phyloP scores from a whole-genome alignment of 2,113 vertebrate genomes.

The Esox niger region DNA sequence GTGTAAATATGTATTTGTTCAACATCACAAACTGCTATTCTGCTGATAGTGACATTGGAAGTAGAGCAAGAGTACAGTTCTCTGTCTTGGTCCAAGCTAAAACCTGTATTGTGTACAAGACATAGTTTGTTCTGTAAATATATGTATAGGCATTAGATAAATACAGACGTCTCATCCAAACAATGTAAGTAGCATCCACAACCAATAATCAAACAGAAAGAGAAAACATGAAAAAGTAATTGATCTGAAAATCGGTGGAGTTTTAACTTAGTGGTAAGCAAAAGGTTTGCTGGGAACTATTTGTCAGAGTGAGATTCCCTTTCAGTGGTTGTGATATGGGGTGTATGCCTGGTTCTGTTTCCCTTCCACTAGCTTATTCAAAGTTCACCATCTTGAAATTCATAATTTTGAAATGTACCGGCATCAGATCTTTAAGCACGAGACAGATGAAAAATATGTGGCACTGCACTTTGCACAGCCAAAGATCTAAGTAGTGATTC shows the following conservation, averaged over 20 bases:
- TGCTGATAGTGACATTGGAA: constrained; percentile 62
- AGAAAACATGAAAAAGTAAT: too few relatives aligned
- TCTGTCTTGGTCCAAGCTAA: constrained; percentile 55
- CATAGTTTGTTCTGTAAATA: constrained; percentile 70
- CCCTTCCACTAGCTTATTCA: too few relatives aligned
- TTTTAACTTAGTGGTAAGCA: not conserved
- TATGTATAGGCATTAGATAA: constrained; percentile 68
- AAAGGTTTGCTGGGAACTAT: too few relatives aligned
- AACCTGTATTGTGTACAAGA: constrained; percentile 51
- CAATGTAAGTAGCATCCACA: constrained; percentile 41
- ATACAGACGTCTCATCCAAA: constrained; percentile 52
- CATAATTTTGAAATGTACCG: too few relatives aligned
- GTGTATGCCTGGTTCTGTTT: too few relatives aligned
- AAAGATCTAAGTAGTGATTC: too few relatives aligned
- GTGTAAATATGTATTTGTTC: constrained; percentile 74
- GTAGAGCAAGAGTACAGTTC: constrained; percentile 60
- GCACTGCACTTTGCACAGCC: too few relatives aligned
- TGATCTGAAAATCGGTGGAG: constrained; percentile 1
- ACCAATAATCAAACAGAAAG: constrained; percentile 5
- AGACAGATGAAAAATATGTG: too few relatives aligned
- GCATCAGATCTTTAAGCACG: too few relatives aligned
- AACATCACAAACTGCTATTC: constrained; percentile 61
- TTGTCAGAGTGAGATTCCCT: too few relatives aligned
- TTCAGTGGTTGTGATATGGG: constrained; percentile 21
- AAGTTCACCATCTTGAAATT: too few relatives aligned